These are phyloP conservation scores for Orientallactaga sibirica DNA, from an alignment of 2,797 vertebrate species.

Conservation along the genomic window DNA sequence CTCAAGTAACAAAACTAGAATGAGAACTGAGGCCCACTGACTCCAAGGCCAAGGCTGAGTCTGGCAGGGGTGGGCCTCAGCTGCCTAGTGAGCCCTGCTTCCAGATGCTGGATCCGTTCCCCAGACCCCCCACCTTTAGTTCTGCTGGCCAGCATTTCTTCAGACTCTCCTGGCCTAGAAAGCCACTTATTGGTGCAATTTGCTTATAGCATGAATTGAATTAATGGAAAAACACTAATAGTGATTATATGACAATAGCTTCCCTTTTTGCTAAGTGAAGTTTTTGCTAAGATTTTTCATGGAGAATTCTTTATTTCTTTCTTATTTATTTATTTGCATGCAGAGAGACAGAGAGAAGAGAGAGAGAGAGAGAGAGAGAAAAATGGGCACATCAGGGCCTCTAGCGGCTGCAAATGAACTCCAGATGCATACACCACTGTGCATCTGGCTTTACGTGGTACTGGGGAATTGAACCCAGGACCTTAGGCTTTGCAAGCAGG, in stretches of 20 bases:
- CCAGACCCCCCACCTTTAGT: background rate
- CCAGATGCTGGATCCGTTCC: background rate
- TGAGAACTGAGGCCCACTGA: background rate
- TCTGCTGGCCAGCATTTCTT: background rate
- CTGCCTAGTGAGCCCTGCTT: background rate
- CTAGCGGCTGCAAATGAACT: too few relatives aligned
- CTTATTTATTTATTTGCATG: too few relatives aligned
- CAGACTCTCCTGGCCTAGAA: background rate
- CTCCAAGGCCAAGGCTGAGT: background rate
- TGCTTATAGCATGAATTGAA: background rate
- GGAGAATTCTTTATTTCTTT: too few relatives aligned
- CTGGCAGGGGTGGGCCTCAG: background rate
- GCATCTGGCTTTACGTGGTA: too few relatives aligned
- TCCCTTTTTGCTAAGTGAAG: background rate
- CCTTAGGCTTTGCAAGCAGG: too few relatives aligned
- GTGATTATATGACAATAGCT: background rate
- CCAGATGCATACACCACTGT: too few relatives aligned
- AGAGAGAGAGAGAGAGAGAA: too few relatives aligned
- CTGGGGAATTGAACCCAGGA: too few relatives aligned
- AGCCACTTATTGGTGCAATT: background rate
- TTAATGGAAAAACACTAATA: background rate
- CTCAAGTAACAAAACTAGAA: background rate
- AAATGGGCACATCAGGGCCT: too few relatives aligned
- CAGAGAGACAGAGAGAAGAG: too few relatives aligned
- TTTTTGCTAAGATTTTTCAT: too few relatives aligned